phyloP scores from a whole-genome alignment of 2,113 vertebrate genomes.

The Silurus glanis region DNA sequence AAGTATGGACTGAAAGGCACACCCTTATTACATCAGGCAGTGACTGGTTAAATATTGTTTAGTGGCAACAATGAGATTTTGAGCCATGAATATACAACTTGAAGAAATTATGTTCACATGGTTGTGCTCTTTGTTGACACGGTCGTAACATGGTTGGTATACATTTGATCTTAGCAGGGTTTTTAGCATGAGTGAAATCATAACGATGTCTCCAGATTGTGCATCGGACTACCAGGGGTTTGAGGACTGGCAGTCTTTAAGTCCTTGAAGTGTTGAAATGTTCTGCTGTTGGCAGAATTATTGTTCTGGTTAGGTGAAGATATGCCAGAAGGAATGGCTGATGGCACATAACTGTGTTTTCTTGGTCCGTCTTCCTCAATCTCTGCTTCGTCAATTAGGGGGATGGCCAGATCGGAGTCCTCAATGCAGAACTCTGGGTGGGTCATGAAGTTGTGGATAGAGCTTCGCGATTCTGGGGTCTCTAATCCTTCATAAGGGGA shows the following conservation, averaged over 20 bases:
- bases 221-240: conserved; percentile 93
- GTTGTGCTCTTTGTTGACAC: not conserved
- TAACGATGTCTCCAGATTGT: conserved; percentile 98
- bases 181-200: conserved; percentile 66
- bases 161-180: not conserved
- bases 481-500: conserved; percentile 88
- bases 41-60: not conserved
- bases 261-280: conserved; percentile 82
- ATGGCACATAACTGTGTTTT: conserved; percentile 79
- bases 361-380: conserved; percentile 90
- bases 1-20: not conserved
- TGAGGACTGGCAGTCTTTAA: conserved; percentile 82
- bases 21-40: not conserved
- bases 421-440: conserved; percentile 96
- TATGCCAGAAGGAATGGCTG: conserved; percentile 31
- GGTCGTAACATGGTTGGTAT: not conserved
- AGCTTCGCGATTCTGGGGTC: conserved; percentile 93
- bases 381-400: conserved; percentile 92
- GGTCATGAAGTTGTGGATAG: conserved; percentile 99
- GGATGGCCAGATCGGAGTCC: conserved; percentile 90
- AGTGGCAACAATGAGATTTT: not conserved
- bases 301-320: conserved; percentile 84
- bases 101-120: not conserved
- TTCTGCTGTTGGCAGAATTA: conserved; percentile 83
- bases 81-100: not conserved